Base-by-base conservation (phyloP, 2,888 invertebrate genomes). In the Nezara viridula region DNA sequence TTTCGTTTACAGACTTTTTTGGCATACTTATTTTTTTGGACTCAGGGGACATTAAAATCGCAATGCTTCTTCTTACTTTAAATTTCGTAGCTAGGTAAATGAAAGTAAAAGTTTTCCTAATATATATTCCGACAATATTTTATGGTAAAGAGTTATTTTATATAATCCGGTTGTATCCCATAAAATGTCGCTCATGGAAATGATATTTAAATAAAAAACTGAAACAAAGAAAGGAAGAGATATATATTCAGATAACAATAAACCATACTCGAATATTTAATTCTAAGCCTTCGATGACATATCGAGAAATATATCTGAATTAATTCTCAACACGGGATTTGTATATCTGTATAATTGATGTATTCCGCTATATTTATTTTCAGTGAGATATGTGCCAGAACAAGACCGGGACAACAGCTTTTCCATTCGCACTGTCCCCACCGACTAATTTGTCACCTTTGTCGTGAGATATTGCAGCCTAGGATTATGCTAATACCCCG, bases 371-470 rank as follows among this genome's bases (percentile, higher is more conserved):
- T 37, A 73, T 60, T 60, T 37, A 73, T 37, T 73, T 27, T 1
- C 32, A 73, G 32, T 19, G 37, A 21, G 37, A 19, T 73, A 21
- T 24, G 66, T 19, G 32, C 3, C 14, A 27, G n/a, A 2, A 7
- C 12, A 37, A 21, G 37, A 27, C 14, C 14, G 6, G 37, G 32
- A 73, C 66, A 73, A 73, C 66, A 37, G 37, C 37, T 73, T 37
- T 73, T 73, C 66, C 66, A 32, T 73, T 73, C 6, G 32, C 66
- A 32, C 7, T 73, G 66, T 73, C 66, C 32, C 66, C 66, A 73
- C 7, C 66, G 66, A 37, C 66, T 73, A 32, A 73, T 73, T 73
- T 73, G 37, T 73, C 66, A 73, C 32, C 32, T 21, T 32, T 6
- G 14, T 73, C 32, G 66, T 73, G 37, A 73, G 37, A 73, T 37